These are phyloP conservation scores for Meandrusa payeni DNA, from an alignment of 2,888 invertebrate genomes.

Conservation along the genomic window DNA sequence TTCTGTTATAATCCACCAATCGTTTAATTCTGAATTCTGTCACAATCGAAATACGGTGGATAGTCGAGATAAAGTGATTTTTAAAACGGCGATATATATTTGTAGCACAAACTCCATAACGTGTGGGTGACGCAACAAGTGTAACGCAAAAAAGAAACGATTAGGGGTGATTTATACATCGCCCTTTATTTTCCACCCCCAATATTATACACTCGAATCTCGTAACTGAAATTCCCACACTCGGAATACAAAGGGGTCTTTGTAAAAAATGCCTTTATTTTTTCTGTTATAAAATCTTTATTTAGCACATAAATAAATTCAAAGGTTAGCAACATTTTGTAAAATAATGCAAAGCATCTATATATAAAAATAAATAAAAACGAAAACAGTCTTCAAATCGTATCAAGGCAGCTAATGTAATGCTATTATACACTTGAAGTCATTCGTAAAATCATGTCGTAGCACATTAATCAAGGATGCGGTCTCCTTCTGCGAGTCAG, in stretches of 20 bases:
- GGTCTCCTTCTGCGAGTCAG: too few relatives aligned
- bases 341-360: conserved; percentile 26
- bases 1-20: not conserved
- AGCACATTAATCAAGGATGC: too few relatives aligned
- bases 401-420: too few relatives aligned
- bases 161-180: conserved; percentile 76
- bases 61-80: not conserved
- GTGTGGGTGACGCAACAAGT: conserved; percentile 71
- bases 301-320: conserved; percentile 7
- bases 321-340: conserved; percentile 5
- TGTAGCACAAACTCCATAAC: conserved; percentile 41
- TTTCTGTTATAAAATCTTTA: too few relatives aligned
- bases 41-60: conserved; percentile 18
- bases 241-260: conserved; percentile 35
- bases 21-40: conserved; percentile 28
- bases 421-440: too few relatives aligned
- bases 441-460: too few relatives aligned
- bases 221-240: conserved; percentile 78
- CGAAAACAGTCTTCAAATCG: too few relatives aligned
- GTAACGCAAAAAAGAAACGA: conserved; percentile 64
- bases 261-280: conserved; percentile 33
- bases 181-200: conserved; percentile 72
- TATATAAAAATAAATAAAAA: too few relatives aligned
- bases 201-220: conserved; percentile 50
- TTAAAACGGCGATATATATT: conserved; percentile 1